Percentiles rank a stretch among this genome's conserved stretches.
Conservation (phyloP, 2,888 invertebrate genomes). For the Leucophora obtusa region DNA sequence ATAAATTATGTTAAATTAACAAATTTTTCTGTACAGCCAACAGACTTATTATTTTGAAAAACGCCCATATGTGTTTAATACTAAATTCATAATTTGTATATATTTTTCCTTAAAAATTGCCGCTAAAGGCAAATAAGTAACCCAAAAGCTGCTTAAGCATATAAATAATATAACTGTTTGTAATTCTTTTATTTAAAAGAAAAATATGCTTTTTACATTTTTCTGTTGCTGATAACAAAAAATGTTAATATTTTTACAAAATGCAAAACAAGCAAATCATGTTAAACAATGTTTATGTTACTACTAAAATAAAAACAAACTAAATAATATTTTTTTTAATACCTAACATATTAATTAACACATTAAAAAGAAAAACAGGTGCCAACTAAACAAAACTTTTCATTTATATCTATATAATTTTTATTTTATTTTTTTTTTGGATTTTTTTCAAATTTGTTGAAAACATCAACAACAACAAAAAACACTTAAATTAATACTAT, state of each 20-base stretch:
- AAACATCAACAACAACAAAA: constrained; percentile 36
- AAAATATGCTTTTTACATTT: constrained; percentile 36
- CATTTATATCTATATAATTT: constrained; percentile 28
- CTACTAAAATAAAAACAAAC: constrained; percentile 35
- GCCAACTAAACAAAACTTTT: constrained; percentile 21
- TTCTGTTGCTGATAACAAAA: constrained; percentile 40
- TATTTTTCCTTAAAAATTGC: constrained; percentile 5
- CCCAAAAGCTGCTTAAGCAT: constrained; percentile 25
- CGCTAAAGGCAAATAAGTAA: constrained; percentile 30
- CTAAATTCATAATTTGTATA: constrained; percentile 36
- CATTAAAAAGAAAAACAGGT: constrained; percentile 43
- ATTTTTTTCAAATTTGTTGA: constrained; percentile 32
- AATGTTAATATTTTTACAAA: constrained; percentile 19
- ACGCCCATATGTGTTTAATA: constrained; percentile 18
- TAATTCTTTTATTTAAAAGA: constrained; percentile 1
- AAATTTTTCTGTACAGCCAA: too few relatives aligned
- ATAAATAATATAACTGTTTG: constrained; percentile 35
- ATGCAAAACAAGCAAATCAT: constrained; percentile 20
- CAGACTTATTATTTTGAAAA: too few relatives aligned
- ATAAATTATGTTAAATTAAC: too few relatives aligned
- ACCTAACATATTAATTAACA: constrained; percentile 20
- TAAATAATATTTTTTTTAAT: constrained; percentile 3
- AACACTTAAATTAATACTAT: constrained; percentile 37
- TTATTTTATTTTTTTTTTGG: constrained; percentile 27
- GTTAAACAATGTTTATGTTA: constrained; percentile 14